These are phyloP conservation scores for Heterocephalus glaber DNA, from an alignment of 2,113 vertebrate species.

Conservation along the genomic window DNA sequence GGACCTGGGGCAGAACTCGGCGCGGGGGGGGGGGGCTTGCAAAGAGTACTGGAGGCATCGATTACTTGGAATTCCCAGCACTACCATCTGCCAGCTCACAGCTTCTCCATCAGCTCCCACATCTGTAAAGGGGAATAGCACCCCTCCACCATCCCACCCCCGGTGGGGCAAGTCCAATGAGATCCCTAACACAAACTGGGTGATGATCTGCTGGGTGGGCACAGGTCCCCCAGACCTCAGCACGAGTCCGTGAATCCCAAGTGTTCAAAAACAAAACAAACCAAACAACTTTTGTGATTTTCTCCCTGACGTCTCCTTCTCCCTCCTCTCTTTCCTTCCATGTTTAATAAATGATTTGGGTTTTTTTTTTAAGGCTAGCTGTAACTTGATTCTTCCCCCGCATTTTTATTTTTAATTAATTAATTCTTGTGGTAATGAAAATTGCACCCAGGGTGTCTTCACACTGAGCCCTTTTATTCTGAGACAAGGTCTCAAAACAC, in stretches of 20 bases:
- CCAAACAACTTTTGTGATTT: not conserved
- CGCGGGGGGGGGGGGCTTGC: not conserved
- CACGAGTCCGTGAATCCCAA: not conserved
- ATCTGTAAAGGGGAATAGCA: not conserved
- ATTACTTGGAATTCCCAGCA: not conserved
- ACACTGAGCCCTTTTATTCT: not conserved
- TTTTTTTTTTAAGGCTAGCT: not conserved
- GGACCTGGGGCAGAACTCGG: not conserved
- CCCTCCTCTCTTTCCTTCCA: not conserved
- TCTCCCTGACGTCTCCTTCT: not conserved
- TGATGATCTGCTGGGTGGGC: no score
- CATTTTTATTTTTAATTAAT: not conserved
- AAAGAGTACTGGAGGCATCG: not conserved
- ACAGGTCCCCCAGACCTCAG: no score
- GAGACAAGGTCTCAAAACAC: not conserved
- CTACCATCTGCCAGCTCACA: no score
- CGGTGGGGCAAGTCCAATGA: not conserved
- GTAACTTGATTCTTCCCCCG: not conserved
- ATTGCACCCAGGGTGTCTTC: not conserved
- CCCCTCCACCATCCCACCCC: not conserved
- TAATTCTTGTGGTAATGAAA: not conserved
- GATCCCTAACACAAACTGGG: not conserved
- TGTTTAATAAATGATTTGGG: not conserved
- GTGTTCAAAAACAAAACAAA: not conserved
- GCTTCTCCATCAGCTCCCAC: not conserved